Evolutionary conservation across 2,113 vertebrate species (phyloP), one percentile per base, ranked within the genome.

Genomic region (Nothoprocta perdicaria): DNA sequence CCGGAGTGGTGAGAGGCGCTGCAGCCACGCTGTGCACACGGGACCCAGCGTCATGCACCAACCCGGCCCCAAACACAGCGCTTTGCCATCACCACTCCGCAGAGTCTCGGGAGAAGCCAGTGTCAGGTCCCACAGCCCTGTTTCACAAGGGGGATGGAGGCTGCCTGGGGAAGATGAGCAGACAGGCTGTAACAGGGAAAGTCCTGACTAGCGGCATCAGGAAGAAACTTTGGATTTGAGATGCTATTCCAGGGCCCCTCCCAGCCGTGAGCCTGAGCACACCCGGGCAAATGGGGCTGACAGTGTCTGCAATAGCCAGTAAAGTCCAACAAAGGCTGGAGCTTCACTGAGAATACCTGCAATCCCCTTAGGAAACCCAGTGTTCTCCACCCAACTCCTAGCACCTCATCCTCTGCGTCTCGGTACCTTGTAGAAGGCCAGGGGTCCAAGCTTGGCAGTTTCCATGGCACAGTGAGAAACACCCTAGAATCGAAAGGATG

Each of bases 351-450:
- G 50, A 1, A 0, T 29, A 45, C 50, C 78, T 23, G 48, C 60
- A 5, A 29, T 38, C 29, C 63, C 18, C 0, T 10, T 13, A 11
- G 50, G 69, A 48, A 77, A 29, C 53, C 12, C 2, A 48, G 21
- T 4, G 21, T 22, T 48, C 48, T 48, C 48, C 48, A 48, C 48
- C 48, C 48, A 48, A 10, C 48, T 27, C 26, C 65, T 13, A 13
- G 6, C n/a, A 35, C 67, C 35, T 41, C 33, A 35, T 6, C 27
- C 52, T 60, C 9, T 0, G 3, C 6, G 1, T 2, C 5, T 3
- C 15, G 29, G 89, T 88, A 99, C 99, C 99, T 99, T 99, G 94
- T 99, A 99, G 93, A 99, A 99, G 48, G 98, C 99, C 48, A 98
- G 81, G 0, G 99, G 99, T 75, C 99, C 99, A 1, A 99, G 98